Base-by-base conservation (phyloP, 2,888 invertebrate genomes). In the Trichopoda pennipes region DNA sequence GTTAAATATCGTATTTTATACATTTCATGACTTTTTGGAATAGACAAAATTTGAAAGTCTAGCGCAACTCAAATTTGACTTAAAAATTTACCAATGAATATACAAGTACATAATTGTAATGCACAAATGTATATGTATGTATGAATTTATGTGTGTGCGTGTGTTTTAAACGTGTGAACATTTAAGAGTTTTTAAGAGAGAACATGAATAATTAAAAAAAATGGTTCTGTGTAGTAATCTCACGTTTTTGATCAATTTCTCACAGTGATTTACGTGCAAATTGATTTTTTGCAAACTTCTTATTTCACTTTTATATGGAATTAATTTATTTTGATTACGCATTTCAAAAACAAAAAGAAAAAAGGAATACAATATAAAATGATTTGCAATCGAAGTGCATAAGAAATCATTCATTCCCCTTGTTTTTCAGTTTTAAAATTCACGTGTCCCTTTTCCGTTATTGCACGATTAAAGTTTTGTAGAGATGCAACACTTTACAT, bases 191-290 rank as follows among this genome's bases (percentile, higher is more conserved):
- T 55, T 21, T 60, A 35, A 64, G n/a, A n/a, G n/a, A 64, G 19
- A 51, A 60, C 42, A 12, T 0, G 3, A 42, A 21, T 56, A 10
- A 49, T 12, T 66, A 58, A 38, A 38, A 55, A n/a, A 44, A 7
- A 17, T 61, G 56, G 12, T 68, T 28, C 64, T 44, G 56, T 32
- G 17, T 44, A 28, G 55, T 49, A 74, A 74, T 75, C 79, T 79
- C 82, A 82, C 82, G 79, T 79, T 17, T 75, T 42, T 61, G 61
- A 82, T 79, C 76, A 56, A 82, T 79, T 79, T 82, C 79, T 72
- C 79, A 76, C 75, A 79, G 79, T 76, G 68, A 73, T 75, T 82
- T 82, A 75, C 64, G 70, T 75, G 79, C 63, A 68, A 75, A 76
- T 72, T 44, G 64, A 56, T 63, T 77, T 69, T 76, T 58, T 44